Conservation (phyloP, 1,140 invertebrate genomes). For the Drosophila funebris region DNA sequence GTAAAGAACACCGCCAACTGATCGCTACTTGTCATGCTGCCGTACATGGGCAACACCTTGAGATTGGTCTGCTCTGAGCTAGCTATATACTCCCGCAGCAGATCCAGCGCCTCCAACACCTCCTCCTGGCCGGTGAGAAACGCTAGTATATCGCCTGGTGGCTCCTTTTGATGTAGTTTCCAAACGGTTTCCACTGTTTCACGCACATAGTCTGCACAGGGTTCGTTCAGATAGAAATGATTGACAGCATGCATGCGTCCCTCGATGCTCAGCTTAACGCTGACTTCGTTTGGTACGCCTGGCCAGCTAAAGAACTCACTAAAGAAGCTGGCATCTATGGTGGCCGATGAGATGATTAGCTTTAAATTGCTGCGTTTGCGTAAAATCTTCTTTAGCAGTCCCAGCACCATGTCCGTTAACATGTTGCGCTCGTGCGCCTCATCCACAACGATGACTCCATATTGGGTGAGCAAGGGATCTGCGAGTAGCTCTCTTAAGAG, state of each 20-base stretch:
- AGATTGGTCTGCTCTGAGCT: slow-evolving; percentile 87
- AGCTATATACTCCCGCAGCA: slow-evolving; percentile 88
- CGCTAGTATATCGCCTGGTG: slow-evolving; percentile 94
- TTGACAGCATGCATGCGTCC: slow-evolving; percentile 95
- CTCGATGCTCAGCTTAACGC: slow-evolving; percentile 93
- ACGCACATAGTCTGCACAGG: slow-evolving; percentile 95
- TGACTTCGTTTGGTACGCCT: slow-evolving; percentile 86
- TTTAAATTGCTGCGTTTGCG: slow-evolving; percentile 93
- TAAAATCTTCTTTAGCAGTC: slow-evolving; percentile 96
- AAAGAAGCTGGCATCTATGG: slow-evolving; percentile 95
- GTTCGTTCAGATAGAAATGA: slow-evolving; percentile 93
- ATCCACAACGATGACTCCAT: slow-evolving; percentile 96
- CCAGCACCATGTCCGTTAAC: slow-evolving; percentile 97
- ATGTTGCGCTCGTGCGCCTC: slow-evolving; percentile 98
- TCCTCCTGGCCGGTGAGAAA: slow-evolving; percentile 98
- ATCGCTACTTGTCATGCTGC: slow-evolving; percentile 92
- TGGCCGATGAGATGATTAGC: slow-evolving; percentile 97
- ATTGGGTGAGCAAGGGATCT: slow-evolving; percentile 95
- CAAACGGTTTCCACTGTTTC: slow-evolving; percentile 93
- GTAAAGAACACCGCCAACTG: slow-evolving; percentile 95
- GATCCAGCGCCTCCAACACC: slow-evolving; percentile 89
- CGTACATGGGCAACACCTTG: slow-evolving; percentile 95
- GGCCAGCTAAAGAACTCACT: slow-evolving; percentile 94
- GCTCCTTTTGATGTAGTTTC: slow-evolving; percentile 94
- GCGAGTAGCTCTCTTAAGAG: slow-evolving; percentile 96